Conservation (phyloP, 2,797 vertebrate species). For the Galagoides demidoff region DNA sequence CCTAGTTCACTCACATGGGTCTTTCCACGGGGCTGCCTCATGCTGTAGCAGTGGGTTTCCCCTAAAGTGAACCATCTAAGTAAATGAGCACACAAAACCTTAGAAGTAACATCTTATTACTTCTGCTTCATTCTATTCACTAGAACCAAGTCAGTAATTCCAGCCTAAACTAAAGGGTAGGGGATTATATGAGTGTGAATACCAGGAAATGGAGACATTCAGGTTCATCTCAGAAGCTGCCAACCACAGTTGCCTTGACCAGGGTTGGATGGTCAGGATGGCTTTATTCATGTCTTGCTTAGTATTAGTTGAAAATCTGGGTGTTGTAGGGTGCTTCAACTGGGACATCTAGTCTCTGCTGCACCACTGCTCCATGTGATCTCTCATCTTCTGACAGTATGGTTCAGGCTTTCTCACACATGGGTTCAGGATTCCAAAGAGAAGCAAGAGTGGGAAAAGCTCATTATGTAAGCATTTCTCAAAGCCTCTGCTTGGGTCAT, state of each 20-base stretch:
- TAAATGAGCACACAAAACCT: not conserved
- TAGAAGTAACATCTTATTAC: not conserved
- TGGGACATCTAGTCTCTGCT: not conserved
- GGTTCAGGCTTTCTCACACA: not conserved
- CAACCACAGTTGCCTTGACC: not conserved
- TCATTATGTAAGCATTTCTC: conserved; percentile 11
- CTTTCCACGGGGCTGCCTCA: not conserved
- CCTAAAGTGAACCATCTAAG: not conserved
- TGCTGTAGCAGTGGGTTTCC: not conserved
- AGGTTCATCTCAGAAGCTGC: not conserved
- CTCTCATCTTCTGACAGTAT: not conserved
- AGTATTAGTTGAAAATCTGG: conserved; percentile 7
- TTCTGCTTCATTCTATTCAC: conserved; percentile 10
- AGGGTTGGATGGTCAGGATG: not conserved
- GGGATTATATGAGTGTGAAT: not conserved
- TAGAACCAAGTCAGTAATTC: conserved; percentile 34
- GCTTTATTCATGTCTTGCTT: conserved; percentile 1
- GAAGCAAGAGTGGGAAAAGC: not conserved
- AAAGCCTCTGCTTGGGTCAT: conserved; percentile 12
- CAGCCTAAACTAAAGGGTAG: not conserved
- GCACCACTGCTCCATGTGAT: not conserved
- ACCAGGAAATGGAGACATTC: not conserved
- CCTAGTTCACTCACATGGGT: not conserved
- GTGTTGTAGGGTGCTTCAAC: not conserved
- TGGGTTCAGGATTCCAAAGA: not conserved